Evolutionary conservation across 2,113 vertebrate genomes (phyloP).

Genomic region (Gambusia affinis): DNA sequence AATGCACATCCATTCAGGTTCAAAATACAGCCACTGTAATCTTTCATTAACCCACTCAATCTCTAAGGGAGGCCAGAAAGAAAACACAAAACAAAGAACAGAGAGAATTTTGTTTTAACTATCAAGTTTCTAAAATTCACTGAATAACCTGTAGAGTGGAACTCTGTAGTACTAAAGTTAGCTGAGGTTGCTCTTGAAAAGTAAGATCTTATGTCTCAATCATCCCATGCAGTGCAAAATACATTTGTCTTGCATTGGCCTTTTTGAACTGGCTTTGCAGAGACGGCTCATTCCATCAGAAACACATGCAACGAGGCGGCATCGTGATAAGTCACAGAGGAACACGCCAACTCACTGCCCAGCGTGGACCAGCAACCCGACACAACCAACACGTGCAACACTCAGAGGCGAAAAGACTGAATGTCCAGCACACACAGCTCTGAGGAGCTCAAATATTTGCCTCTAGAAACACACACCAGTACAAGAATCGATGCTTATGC

Average conservation of each 20-base stretch:
- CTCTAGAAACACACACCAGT: conserved; percentile 1
- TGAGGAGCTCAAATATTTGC: conserved; percentile 15
- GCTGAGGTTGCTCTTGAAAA: too few relatives aligned
- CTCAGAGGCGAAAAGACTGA: neutral
- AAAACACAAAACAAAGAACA: too few relatives aligned
- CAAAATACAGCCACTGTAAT: too few relatives aligned
- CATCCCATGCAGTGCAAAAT: neutral
- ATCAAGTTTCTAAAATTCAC: too few relatives aligned
- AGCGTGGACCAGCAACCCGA: conserved; percentile 9
- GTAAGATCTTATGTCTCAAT: too few relatives aligned
- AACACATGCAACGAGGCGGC: conserved; percentile 25
- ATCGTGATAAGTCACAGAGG: conserved; percentile 57
- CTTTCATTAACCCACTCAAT: too few relatives aligned
- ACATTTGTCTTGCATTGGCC: neutral
- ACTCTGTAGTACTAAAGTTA: too few relatives aligned
- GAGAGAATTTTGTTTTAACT: too few relatives aligned
- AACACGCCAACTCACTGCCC: conserved; percentile 44
- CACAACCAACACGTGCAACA: conserved; percentile 4
- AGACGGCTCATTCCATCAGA: neutral
- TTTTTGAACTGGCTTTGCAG: conserved; percentile 5
- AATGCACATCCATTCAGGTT: too few relatives aligned
- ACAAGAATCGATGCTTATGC: neutral
- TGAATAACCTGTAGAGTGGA: too few relatives aligned
- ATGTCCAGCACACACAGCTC: conserved; percentile 15
- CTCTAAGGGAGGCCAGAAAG: too few relatives aligned